phyloP scores from a whole-genome alignment of 2,888 invertebrate species.

The Papilio elwesi region DNA sequence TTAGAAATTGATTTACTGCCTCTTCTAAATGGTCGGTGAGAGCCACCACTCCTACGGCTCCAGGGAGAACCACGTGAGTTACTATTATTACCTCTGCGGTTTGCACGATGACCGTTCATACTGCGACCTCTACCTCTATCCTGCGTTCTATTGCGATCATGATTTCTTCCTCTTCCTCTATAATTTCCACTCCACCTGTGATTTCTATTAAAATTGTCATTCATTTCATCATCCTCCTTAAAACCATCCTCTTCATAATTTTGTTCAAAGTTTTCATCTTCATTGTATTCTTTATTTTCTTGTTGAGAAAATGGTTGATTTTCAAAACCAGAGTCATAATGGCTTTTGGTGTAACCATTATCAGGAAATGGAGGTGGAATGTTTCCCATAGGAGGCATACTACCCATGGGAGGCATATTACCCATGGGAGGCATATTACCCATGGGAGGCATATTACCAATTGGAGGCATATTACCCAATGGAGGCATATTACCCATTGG shows the following conservation, averaged over 20 bases:
- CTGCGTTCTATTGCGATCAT: slow-evolving; percentile 58
- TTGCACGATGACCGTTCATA: slow-evolving; percentile 51
- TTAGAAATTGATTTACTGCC: slow-evolving; percentile 71
- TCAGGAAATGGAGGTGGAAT: slow-evolving; percentile 62
- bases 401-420: slow-evolving; percentile 58
- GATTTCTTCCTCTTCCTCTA: slow-evolving; percentile 64
- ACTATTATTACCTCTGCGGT: slow-evolving; percentile 49
- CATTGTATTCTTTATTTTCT: slow-evolving; percentile 61
- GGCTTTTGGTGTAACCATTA: slow-evolving; percentile 73
- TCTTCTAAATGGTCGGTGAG: slow-evolving; percentile 70
- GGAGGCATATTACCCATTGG: slow-evolving; percentile 61
- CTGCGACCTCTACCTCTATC: slow-evolving; percentile 68
- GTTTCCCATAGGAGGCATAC: slow-evolving; percentile 53
- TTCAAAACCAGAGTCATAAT: slow-evolving; percentile 66
- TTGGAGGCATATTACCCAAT: slow-evolving; percentile 61
- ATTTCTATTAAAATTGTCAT: slow-evolving; percentile 61
- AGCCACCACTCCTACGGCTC: slow-evolving; percentile 64
- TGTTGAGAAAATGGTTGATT: slow-evolving; percentile 67
- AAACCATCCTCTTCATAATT: slow-evolving; percentile 66
- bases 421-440: slow-evolving; percentile 59
- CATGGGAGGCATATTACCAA: slow-evolving; percentile 62
- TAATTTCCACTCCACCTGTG: slow-evolving; percentile 71
- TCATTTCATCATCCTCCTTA: slow-evolving; percentile 63
- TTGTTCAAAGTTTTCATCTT: slow-evolving; percentile 62
- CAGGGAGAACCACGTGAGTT: slow-evolving; percentile 63